Percentiles rank a stretch among this genome's conserved stretches.
These are phyloP conservation scores for Pseudocheirus occidentalis DNA, from an alignment of 2,797 vertebrate genomes.

Conservation along the genomic window DNA sequence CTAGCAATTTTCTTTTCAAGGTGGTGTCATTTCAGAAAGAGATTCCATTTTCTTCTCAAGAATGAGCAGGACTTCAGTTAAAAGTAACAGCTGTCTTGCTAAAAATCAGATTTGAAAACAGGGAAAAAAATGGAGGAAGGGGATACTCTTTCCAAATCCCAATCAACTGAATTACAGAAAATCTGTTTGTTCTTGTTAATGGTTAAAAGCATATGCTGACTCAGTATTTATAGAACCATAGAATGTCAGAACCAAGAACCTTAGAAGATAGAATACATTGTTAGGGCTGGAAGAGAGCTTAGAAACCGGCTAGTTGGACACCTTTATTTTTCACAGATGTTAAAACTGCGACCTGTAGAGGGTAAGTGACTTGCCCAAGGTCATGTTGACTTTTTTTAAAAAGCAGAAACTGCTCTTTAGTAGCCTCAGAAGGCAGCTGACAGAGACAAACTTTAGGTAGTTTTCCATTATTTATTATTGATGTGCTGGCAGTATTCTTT, in stretches of 20 bases:
- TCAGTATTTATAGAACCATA: constrained; percentile 34
- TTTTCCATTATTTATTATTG: constrained; percentile 38
- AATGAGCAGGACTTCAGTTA: constrained; percentile 65
- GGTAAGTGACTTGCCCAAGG: neutral
- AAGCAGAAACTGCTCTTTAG: constrained; percentile 25
- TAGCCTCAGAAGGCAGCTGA: constrained; percentile 8
- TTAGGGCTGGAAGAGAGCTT: neutral
- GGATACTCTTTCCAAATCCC: constrained; percentile 9
- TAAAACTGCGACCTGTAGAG: neutral
- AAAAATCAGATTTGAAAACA: constrained; percentile 62
- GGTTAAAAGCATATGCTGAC: constrained; percentile 15
- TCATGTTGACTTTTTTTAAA: neutral
- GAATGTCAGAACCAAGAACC: neutral
- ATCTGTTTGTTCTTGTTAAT: constrained; percentile 30
- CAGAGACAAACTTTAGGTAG: neutral
- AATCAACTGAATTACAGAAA: constrained; percentile 44
- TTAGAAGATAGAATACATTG: neutral
- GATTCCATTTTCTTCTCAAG: constrained; percentile 62
- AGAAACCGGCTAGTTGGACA: neutral
- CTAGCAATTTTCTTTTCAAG: constrained; percentile 44
- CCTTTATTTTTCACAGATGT: neutral
- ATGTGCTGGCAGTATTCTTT: constrained; percentile 22
- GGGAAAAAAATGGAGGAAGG: neutral
- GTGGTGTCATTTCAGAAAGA: constrained; percentile 59
- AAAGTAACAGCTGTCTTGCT: constrained; percentile 50